Conservation (phyloP, 2,797 vertebrate genomes). For the Mus spretus region DNA sequence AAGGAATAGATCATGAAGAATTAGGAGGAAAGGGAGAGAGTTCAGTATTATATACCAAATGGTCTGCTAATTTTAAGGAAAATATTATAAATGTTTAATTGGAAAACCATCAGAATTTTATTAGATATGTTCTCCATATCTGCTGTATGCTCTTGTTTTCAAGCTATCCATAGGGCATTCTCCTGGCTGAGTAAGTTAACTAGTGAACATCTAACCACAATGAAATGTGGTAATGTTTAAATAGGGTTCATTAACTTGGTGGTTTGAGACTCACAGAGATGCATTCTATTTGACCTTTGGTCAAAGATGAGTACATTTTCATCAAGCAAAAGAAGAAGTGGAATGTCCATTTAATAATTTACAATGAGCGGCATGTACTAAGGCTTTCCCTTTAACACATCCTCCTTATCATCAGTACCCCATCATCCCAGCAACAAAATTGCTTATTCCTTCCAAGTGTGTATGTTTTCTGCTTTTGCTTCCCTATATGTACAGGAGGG, state of each 20-base stretch:
- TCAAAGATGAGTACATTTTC: slow-evolving; percentile 29
- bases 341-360: slow-evolving; percentile 24
- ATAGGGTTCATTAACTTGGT: not conserved
- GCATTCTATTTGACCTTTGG: not conserved
- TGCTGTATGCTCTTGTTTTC: not conserved
- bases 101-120: slow-evolving; percentile 1
- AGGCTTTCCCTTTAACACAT: not conserved
- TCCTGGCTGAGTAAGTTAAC: slow-evolving; percentile 10
- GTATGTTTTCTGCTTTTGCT: not conserved
- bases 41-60: not conserved
- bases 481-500: not conserved
- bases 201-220: not conserved
- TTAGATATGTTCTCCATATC: not conserved
- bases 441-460: not conserved
- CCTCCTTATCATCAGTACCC: not conserved
- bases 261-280: not conserved
- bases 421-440: not conserved
- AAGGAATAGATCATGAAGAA: not conserved
- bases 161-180: not conserved
- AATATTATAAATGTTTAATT: not conserved
- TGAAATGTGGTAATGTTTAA: not conserved
- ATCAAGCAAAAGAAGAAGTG: not conserved
- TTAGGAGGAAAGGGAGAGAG: not conserved
- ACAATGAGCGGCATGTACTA: not conserved
- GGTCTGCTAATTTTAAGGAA: slow-evolving; percentile 45